Evolutionary conservation across 2,113 vertebrate species (phyloP).

Genomic region (Puntigrus tetrazona): DNA sequence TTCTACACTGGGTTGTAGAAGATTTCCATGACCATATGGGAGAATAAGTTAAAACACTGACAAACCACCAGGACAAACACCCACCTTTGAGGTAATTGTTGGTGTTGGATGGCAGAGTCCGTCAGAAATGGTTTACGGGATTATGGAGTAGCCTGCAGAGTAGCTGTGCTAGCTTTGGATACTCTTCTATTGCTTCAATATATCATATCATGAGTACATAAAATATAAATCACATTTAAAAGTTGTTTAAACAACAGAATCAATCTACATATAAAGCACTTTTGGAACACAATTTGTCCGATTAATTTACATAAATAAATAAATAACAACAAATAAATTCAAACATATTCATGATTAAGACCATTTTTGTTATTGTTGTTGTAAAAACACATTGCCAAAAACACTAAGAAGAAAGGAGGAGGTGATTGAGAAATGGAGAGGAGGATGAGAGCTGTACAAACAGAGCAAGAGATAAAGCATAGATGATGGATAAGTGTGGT

Average conservation of each 20-base stretch:
- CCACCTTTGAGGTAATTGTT: constrained; percentile 68
- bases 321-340: not conserved
- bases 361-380: not conserved
- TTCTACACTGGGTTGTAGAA: constrained; percentile 31
- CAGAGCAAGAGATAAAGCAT: not conserved
- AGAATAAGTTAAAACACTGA: constrained; percentile 54
- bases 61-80: constrained; percentile 61
- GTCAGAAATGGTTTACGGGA: constrained; percentile 56
- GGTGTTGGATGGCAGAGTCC: constrained; percentile 60
- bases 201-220: constrained; percentile 36
- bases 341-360: not conserved
- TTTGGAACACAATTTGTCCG: not conserved
- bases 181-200: constrained; percentile 51
- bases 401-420: not conserved
- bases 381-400: not conserved
- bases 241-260: not conserved
- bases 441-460: not conserved
- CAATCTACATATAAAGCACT: too few species aligned
- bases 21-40: constrained; percentile 50
- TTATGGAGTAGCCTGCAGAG: constrained; percentile 48
- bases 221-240: not conserved
- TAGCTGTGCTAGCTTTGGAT: constrained; percentile 49
- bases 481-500: not conserved
- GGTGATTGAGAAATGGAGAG: not conserved
- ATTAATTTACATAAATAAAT: not conserved